Evolutionary conservation across 2,797 vertebrate species (phyloP), one percentile per base, ranked within the genome.

Genomic region (Lophura swinhoii): DNA sequence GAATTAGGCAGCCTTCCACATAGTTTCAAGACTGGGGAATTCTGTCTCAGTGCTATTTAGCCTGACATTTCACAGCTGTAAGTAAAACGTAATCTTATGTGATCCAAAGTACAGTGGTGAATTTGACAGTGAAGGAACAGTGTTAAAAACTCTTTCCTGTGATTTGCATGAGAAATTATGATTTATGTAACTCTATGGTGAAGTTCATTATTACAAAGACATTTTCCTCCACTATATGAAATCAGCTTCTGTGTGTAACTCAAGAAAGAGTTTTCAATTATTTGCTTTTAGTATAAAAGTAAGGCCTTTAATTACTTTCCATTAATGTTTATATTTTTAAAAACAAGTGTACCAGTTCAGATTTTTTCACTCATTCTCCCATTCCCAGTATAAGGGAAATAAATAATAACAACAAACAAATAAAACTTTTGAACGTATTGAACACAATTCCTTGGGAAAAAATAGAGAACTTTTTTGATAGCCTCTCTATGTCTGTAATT

Each of bases 301-400:
- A n/a, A 86, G 1, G 0, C 4, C 1, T 66, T 66, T 13, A 68
- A 4, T 60, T 1, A 10, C 59, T 82, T 79, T 43, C 10, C 7
- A 70, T 3, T 51, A 26, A 5, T 23, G 13, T 78, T 78, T 37
- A n/a, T 2, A 35, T 29, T 69, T 72, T 67, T 28, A 59, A 87
- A 83, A 17, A 33, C 10, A 85, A 68, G 14, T 46, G 48, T 0
- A 28, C 35, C 21, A 51, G 2, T 69, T 75, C 9, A 55, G 7
- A 76, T 66, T 60, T 46, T 55, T 55, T 55, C 29, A 55, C 6
- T 55, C 53, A 55, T 20, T n/a, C 53, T 56, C 6, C 29, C 29
- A 56, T n/a, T 56, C 53, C 29, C 43, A 86, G 58, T 85, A 28
- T 26, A 28, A n/a, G 29, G 29, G 31, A 56, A 56, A 20, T 20